Base-by-base conservation (phyloP, 2,797 vertebrate genomes). In the Sebastes nivosus region DNA sequence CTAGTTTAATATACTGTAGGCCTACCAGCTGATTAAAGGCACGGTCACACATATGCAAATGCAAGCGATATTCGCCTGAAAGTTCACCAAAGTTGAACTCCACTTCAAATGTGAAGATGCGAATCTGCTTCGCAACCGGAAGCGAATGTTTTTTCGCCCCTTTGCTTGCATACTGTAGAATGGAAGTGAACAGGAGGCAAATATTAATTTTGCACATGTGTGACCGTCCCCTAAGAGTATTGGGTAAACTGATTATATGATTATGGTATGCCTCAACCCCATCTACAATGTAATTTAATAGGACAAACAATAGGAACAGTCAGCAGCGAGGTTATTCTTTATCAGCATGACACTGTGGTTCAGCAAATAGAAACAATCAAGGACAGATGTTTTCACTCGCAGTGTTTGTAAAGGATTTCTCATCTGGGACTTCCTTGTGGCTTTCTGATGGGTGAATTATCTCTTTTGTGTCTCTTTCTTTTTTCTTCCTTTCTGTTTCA, bases 311-410 rank as follows among this genome's bases (percentile, higher is more conserved):
- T 7, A 24, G 20, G 36, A 69, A 9, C 54, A 59, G 54, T 42
- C 34, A 46, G 8, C 27, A 55, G 20, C 13, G 29, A 29, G 50
- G n/a, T 74, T 29, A 32, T 57, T 57, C 14, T 65, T 79, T 60
- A 71, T 73, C 6, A 20, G 32, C 36, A 32, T 36, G 60, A 65
- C 22, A 20, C 13, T 14, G 16, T 57, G 30, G 8, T 73, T 72
- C 22, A 42, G 46, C 79, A 72, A 77, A 72, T 5, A 67, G 12
- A 78, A 82, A 59, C 67, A 66, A 69, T 73, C 38, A 46, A 54
- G 24, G 24, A 59, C 52, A 46, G 30, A 60, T 70, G 30, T 64
- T 54, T 52, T 36, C 14, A 42, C 32, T 18, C 24, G 8, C 27
- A 63, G 34, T 36, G 32, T 52, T 79, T 24, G 22, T 13, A 54